Conservation (phyloP, 2,888 invertebrate species). For the Athripsodes cinereus region DNA sequence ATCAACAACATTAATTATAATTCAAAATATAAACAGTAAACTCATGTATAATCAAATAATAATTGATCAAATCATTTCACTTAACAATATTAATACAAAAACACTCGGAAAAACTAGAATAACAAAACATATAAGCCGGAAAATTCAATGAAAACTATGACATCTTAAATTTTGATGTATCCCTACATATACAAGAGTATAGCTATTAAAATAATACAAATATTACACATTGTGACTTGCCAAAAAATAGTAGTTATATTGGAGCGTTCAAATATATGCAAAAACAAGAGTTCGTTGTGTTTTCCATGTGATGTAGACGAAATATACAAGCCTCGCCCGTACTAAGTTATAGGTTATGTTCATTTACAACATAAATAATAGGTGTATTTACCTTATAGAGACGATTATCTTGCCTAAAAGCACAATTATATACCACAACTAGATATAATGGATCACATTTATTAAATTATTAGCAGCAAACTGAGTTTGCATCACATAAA, state of each 20-base stretch:
- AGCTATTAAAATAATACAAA: background rate
- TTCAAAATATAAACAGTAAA: too few species aligned
- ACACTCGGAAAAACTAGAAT: background rate
- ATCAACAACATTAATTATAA: too few species aligned
- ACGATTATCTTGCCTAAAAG: constrained; percentile 39
- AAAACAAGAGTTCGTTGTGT: background rate
- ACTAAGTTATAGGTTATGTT: constrained; percentile 46
- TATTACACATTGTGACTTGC: background rate
- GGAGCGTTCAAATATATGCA: background rate
- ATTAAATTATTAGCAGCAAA: constrained; percentile 45
- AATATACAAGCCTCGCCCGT: constrained; percentile 19
- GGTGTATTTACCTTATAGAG: constrained; percentile 50
- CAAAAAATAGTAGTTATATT: background rate
- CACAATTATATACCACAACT: constrained; percentile 42
- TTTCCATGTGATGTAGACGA: constrained; percentile 17
- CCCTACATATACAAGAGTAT: background rate
- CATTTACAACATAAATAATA: constrained; percentile 49
- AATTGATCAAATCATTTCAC: too few species aligned
- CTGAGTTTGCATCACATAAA: constrained; percentile 52
- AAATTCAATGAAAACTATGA: background rate
- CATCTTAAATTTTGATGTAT: too few species aligned
- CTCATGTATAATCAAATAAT: too few species aligned
- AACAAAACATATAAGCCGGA: background rate
- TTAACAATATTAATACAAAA: background rate
- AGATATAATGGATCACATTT: constrained; percentile 38